Percentiles rank a stretch among this genome's conserved stretches.
Conservation (phyloP, 2,888 invertebrate genomes). For the Lasioglossum villosulum region DNA sequence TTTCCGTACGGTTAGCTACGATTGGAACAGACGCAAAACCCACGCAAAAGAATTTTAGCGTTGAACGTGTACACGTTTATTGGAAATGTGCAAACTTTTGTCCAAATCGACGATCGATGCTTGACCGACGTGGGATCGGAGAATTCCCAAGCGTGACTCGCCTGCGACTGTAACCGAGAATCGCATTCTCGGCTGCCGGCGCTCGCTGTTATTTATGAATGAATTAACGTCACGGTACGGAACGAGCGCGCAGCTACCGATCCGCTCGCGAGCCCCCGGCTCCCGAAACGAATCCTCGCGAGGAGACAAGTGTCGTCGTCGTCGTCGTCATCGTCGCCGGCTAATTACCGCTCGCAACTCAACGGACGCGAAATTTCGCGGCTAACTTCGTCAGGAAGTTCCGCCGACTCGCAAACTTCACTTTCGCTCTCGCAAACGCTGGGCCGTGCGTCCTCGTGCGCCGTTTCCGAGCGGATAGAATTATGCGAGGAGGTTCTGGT, state of each 20-base stretch:
- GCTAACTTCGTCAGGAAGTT: conserved; percentile 25
- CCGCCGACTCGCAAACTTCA: background rate
- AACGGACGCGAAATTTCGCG: conserved; percentile 18
- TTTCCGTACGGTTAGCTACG: background rate
- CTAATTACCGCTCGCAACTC: background rate
- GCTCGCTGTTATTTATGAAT: conserved; percentile 55
- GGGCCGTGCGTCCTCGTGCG: background rate
- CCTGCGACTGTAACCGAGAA: conserved; percentile 6
- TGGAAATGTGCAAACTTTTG: background rate
- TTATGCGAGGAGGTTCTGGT: background rate
- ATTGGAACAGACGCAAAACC: background rate
- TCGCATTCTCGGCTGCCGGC: conserved; percentile 31
- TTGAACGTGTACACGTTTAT: too few relatives aligned
- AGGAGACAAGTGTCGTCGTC: background rate
- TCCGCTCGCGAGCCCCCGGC: conserved; percentile 17
- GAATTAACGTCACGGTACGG: conserved; percentile 50
- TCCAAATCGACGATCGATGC: background rate
- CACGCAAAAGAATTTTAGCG: background rate
- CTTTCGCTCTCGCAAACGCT: conserved; percentile 8
- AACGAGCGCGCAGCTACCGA: conserved; percentile 33
- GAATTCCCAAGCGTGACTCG: background rate
- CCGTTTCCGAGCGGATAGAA: background rate
- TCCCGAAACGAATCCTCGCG: background rate
- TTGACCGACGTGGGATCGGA: background rate
- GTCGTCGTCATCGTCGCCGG: background rate